phyloP scores from a whole-genome alignment of 2,797 vertebrate species.

The Phylloscopus collybita region DNA sequence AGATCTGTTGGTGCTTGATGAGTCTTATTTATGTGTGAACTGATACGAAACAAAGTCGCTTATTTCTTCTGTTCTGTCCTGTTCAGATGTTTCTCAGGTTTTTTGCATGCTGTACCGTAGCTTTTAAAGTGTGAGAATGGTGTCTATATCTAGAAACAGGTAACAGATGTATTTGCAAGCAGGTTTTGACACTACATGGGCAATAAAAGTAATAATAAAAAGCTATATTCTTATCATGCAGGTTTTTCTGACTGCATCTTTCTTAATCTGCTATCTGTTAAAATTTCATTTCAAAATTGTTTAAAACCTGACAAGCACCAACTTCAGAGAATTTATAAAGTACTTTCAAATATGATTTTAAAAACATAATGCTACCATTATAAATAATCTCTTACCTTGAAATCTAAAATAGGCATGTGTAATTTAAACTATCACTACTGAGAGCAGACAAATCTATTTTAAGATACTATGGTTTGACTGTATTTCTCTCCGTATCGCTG shows the following conservation, averaged over 20 bases:
- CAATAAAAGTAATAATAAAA: neutral
- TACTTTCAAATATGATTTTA: slow-evolving; percentile 23
- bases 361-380: slow-evolving; percentile 14
- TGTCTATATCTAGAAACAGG: neutral
- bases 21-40: neutral
- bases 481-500: neutral
- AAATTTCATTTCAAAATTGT: slow-evolving; percentile 15
- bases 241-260: neutral
- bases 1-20: neutral
- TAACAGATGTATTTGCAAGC: slow-evolving; percentile 7
- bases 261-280: slow-evolving; percentile 5
- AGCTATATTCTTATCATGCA: neutral
- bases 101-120: neutral
- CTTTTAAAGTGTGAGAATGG: neutral
- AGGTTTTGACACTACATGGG: neutral
- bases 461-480: neutral
- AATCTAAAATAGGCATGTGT: slow-evolving; percentile 19
- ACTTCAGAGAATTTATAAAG: neutral
- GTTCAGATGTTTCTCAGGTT: accelerated
- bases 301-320: slow-evolving; percentile 10
- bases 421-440: slow-evolving; percentile 44
- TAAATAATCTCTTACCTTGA: slow-evolving; percentile 25
- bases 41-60: neutral
- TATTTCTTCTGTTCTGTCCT: neutral
- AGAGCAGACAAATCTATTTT: slow-evolving; percentile 42